Evolutionary conservation across 2,888 invertebrate genomes (phyloP).

Genomic region (Hetaerina titia): DNA sequence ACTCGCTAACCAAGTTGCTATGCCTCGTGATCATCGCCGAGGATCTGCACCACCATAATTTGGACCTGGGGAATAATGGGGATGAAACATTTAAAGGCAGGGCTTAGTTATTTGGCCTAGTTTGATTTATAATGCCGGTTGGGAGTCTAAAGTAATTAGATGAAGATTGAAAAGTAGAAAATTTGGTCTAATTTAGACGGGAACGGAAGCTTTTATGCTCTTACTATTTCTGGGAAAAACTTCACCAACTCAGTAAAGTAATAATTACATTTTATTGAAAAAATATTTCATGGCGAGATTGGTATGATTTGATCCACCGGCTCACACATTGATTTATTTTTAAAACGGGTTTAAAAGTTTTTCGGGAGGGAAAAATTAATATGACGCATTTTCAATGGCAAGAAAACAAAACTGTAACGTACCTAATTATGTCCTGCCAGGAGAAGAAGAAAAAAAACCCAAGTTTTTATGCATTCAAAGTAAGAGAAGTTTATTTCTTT

Average conservation of each 20-base stretch:
- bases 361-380: neutral
- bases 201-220: neutral
- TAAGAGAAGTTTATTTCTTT: too few relatives aligned
- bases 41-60: slow-evolving; percentile 15
- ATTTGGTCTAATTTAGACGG: neutral
- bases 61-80: neutral
- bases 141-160: too few relatives aligned
- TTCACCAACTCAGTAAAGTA: neutral
- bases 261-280: neutral
- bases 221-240: neutral
- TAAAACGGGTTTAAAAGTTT: neutral
- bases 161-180: neutral
- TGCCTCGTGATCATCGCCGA: neutral
- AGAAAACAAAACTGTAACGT: too few relatives aligned
- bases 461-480: too few relatives aligned
- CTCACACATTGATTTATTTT: neutral
- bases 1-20: slow-evolving; percentile 37
- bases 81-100: neutral
- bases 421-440: too few relatives aligned
- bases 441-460: too few relatives aligned
- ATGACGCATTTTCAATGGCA: neutral
- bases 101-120: slow-evolving; percentile 30
- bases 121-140: slow-evolving; percentile 24
- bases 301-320: neutral
- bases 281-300: neutral